These are phyloP conservation scores for Deroplatys truncata DNA, from an alignment of 2,888 invertebrate species.

Conservation along the genomic window DNA sequence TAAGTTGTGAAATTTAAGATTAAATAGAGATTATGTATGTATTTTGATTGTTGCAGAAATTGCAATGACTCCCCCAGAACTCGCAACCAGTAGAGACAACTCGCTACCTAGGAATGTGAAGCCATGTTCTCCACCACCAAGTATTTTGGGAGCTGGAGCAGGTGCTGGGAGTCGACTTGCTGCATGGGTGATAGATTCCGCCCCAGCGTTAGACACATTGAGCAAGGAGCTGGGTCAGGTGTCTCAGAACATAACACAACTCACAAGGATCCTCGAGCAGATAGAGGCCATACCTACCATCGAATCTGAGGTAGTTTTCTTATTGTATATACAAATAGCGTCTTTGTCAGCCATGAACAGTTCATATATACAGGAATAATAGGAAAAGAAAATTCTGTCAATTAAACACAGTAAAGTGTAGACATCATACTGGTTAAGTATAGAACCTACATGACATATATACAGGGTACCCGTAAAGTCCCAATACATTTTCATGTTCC, in stretches of 20 bases:
- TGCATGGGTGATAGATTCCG: conserved; percentile 63
- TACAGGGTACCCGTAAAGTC: too few relatives aligned
- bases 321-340: background rate
- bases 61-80: conserved; percentile 43
- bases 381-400: too few relatives aligned
- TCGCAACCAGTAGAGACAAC: conserved; percentile 44
- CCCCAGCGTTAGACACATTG: conserved; percentile 57
- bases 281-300: conserved; percentile 45
- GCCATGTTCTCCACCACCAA: conserved; percentile 28
- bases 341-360: background rate
- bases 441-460: too few relatives aligned
- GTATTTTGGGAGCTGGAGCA: conserved; percentile 28
- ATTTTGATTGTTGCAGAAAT: conserved; percentile 46
- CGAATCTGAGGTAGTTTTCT: conserved; percentile 50
- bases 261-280: conserved; percentile 59
- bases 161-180: conserved; percentile 20
- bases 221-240: conserved; percentile 63
- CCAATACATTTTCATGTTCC: too few relatives aligned
- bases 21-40: background rate
- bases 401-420: too few relatives aligned
- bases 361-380: too few relatives aligned
- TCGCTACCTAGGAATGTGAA: conserved; percentile 44
- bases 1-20: too few relatives aligned
- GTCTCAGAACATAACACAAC: conserved; percentile 64
- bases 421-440: too few relatives aligned